These are phyloP conservation scores for Macaria liturata DNA, from an alignment of 2,888 invertebrate genomes.

Conservation along the genomic window DNA sequence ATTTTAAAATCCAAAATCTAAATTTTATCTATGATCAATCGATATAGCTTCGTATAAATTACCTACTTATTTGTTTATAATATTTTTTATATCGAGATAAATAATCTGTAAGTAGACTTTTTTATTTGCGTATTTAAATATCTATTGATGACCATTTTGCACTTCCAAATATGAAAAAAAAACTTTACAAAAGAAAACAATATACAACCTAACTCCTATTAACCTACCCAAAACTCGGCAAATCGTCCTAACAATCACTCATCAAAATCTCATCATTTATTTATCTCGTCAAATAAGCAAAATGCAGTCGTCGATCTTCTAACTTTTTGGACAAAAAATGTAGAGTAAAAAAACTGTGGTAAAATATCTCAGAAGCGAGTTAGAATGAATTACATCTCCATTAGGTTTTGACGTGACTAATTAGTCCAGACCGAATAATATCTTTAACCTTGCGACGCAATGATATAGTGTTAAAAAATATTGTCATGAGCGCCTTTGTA, in stretches of 20 bases:
- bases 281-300: conserved; percentile 30
- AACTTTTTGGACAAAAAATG: conserved; percentile 40
- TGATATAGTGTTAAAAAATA: conserved; percentile 41
- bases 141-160: too few species aligned
- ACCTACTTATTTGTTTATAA: too few species aligned
- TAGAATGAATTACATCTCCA: conserved; percentile 65
- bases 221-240: background rate
- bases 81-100: too few species aligned
- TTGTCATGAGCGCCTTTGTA: conserved; percentile 19
- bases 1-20: too few species aligned
- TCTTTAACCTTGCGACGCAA: conserved; percentile 56
- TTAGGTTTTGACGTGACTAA: conserved; percentile 71
- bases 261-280: conserved; percentile 16
- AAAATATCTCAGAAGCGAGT: conserved; percentile 14
- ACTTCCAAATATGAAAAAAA: background rate
- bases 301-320: conserved; percentile 45
- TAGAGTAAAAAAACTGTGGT: conserved; percentile 8
- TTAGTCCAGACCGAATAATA: conserved; percentile 59
- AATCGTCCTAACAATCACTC: conserved; percentile 8
- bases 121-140: too few species aligned
- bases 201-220: background rate
- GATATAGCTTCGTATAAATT: too few species aligned
- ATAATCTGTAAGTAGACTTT: too few species aligned
- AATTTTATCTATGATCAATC: too few species aligned
- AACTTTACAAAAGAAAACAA: background rate